Conservation (phyloP, 2,797 vertebrate species). For the Anas bahamensis region DNA sequence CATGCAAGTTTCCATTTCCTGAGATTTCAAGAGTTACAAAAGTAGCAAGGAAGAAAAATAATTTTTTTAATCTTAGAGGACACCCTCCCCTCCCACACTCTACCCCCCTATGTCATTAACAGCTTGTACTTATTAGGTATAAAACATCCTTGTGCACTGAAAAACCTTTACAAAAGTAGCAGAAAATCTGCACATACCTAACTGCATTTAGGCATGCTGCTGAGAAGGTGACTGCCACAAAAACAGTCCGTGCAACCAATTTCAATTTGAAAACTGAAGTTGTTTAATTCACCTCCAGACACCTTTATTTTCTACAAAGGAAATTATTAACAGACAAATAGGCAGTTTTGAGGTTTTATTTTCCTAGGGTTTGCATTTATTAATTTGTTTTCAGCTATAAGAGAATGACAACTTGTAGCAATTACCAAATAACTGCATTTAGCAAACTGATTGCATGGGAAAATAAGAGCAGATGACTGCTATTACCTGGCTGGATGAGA, state of each 20-base stretch:
- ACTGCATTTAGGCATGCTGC: neutral
- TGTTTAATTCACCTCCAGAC: neutral
- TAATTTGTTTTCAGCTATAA: neutral
- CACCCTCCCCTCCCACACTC: neutral
- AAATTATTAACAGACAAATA: neutral
- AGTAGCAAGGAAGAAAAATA: neutral
- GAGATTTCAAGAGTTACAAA: neutral
- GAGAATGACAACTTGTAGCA: neutral
- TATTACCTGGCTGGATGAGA: neutral
- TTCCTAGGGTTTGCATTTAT: neutral
- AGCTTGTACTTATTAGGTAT: too few relatives aligned
- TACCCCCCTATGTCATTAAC: accelerated
- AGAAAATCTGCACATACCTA: neutral
- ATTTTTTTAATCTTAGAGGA: neutral
- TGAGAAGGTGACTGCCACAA: neutral
- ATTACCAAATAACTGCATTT: neutral
- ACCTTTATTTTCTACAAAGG: neutral
- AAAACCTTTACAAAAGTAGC: neutral
- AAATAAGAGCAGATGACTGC: neutral
- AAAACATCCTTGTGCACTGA: neutral
- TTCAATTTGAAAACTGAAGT: neutral
- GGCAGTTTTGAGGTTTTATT: neutral
- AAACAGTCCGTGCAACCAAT: neutral
- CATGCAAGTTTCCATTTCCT: neutral
- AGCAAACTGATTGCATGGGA: neutral